Conservation (phyloP, 2,797 vertebrate species). For the Halcyon leucocephala region DNA sequence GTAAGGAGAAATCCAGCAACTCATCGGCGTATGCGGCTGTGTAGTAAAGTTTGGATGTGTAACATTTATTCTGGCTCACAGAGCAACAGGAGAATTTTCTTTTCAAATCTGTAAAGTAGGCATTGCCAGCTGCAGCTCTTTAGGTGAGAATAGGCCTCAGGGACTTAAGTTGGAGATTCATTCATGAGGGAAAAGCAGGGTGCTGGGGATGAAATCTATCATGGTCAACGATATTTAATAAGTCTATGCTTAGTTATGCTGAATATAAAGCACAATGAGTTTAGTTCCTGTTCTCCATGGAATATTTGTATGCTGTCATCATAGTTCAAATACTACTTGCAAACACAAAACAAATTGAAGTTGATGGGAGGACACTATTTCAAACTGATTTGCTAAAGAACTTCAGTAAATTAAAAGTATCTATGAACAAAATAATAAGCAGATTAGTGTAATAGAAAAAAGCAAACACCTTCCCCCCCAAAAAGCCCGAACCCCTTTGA, state of each 20-base stretch:
- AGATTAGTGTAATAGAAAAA: not conserved
- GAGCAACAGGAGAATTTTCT: not conserved
- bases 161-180: not conserved
- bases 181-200: not conserved
- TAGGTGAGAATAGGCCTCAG: not conserved
- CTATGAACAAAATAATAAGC: not conserved
- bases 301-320: not conserved
- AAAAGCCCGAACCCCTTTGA: fast-evolving
- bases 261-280: not conserved
- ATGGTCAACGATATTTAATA: not conserved
- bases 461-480: not conserved
- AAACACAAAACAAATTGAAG: not conserved
- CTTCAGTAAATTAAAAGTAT: not conserved
- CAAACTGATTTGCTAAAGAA: not conserved
- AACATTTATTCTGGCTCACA: not conserved
- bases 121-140: not conserved
- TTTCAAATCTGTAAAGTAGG: not conserved
- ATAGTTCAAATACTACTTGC: not conserved
- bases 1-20: not conserved
- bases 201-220: not conserved
- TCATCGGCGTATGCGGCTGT: not conserved
- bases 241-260: not conserved
- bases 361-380: not conserved
- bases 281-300: not conserved
- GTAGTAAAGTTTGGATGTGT: not conserved